These are phyloP conservation scores for Poecilia gillii DNA, from an alignment of 2,797 vertebrate species.

Conservation along the genomic window DNA sequence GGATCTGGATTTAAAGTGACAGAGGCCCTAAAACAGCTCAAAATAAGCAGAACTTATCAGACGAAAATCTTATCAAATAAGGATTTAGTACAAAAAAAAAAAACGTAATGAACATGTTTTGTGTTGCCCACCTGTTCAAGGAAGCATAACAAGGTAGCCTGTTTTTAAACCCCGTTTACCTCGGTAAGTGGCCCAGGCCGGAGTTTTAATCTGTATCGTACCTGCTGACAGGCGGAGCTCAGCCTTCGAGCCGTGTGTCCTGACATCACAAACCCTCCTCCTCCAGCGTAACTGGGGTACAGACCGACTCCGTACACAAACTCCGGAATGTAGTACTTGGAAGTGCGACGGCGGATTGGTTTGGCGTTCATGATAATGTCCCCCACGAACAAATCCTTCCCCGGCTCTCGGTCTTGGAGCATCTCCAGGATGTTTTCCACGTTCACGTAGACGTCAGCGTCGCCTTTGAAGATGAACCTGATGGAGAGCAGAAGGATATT, in stretches of 20 bases:
- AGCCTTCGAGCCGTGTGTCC: slow-evolving; percentile 87
- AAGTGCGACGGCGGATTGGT: slow-evolving; percentile 87
- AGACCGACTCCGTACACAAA: slow-evolving; percentile 88
- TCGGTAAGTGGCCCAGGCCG: not conserved
- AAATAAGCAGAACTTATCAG: too few relatives aligned
- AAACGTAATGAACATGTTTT: too few relatives aligned
- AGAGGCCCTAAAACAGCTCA: too few relatives aligned
- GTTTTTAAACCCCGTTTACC: not conserved
- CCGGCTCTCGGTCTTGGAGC: slow-evolving; percentile 76
- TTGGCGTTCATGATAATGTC: slow-evolving; percentile 93
- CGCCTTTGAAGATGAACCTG: slow-evolving; percentile 95
- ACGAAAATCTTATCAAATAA: too few relatives aligned
- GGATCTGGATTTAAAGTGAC: too few relatives aligned
- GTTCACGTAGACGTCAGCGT: slow-evolving; percentile 94
- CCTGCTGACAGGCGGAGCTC: slow-evolving; percentile 86
- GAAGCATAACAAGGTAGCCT: too few relatives aligned
- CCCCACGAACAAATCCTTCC: slow-evolving; percentile 89
- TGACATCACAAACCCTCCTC: slow-evolving; percentile 94
- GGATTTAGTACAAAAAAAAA: too few relatives aligned
- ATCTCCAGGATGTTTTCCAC: slow-evolving; percentile 94
- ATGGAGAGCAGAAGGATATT: not conserved
- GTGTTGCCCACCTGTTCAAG: too few relatives aligned
- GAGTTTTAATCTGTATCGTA: slow-evolving; percentile 12
- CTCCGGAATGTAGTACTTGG: slow-evolving; percentile 95
- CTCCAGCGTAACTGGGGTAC: slow-evolving; percentile 93